Evolutionary conservation across 2,113 vertebrate genomes (phyloP).

Genomic region (Nesogale talazaci): DNA sequence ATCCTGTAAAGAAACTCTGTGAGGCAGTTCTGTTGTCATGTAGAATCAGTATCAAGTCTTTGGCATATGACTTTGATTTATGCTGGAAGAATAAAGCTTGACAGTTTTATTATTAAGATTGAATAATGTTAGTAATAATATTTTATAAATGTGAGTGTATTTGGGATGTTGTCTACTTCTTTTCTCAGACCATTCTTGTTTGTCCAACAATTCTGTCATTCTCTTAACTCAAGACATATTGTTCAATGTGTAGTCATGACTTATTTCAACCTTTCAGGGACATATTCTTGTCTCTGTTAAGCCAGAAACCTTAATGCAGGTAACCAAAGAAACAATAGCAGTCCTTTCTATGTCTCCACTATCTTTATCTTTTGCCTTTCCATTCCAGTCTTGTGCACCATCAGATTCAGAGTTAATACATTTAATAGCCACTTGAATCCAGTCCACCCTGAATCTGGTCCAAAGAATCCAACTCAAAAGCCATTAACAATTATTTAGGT

Average conservation of each 20-base stretch:
- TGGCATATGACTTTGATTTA: background rate
- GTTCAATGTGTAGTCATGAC: background rate
- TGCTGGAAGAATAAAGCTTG: background rate
- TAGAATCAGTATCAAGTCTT: background rate
- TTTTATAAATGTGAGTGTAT: background rate
- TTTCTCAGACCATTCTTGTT: background rate
- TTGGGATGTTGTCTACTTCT: background rate
- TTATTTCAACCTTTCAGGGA: slow-evolving; percentile 3
- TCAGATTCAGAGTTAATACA: background rate
- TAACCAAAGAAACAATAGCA: background rate
- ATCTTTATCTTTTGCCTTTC: background rate
- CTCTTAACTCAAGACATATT: background rate
- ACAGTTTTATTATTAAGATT: background rate
- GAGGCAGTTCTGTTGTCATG: background rate
- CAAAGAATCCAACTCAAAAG: background rate
- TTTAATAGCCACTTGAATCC: background rate
- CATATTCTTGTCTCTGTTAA: background rate
- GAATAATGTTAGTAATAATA: background rate
- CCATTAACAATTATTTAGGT: background rate
- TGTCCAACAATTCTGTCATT: background rate
- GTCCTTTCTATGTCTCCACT: background rate
- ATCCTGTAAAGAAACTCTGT: background rate
- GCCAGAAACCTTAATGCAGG: background rate
- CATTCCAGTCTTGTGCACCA: background rate
- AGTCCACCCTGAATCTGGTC: background rate